Evolutionary conservation across 2,888 invertebrate genomes (phyloP).

Genomic region (Caenorhabditis sp.): DNA sequence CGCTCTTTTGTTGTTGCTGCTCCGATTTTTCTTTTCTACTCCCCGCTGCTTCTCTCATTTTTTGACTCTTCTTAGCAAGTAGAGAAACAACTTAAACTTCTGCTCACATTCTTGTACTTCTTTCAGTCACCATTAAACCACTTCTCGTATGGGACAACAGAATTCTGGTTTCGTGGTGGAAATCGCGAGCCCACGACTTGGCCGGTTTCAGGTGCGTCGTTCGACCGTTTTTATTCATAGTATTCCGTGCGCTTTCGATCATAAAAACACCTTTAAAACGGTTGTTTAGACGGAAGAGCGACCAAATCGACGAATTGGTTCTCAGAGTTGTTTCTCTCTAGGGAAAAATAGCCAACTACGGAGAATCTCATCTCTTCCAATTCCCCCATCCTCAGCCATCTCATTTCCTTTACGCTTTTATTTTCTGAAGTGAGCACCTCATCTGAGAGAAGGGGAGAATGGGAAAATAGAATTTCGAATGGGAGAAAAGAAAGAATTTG

Average conservation of each 20-base stretch:
- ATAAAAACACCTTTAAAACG: background rate
- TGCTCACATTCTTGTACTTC: background rate
- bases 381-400: background rate
- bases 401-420: conserved; percentile 17
- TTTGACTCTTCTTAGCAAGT: conserved; percentile 3
- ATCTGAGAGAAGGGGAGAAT: background rate
- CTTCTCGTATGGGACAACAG: conserved; percentile 75
- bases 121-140: conserved; percentile 3
- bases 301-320: background rate
- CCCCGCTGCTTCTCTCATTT: conserved; percentile 6
- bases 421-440: conserved; percentile 28
- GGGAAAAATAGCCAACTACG: conserved; percentile 28
- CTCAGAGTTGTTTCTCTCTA: conserved; percentile 13
- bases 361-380: conserved; percentile 29
- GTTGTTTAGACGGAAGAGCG: background rate
- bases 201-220: conserved; percentile 77
- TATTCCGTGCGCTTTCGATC: background rate
- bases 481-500: conserved; percentile 11
- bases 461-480: background rate
- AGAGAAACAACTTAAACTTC: conserved; percentile 1
- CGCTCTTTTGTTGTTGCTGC: conserved; percentile 18
- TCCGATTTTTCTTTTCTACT: conserved; percentile 6
- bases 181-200: conserved; percentile 77
- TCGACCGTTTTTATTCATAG: background rate
- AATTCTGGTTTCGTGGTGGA: conserved; percentile 80